These are phyloP conservation scores for Martes flavigula DNA, from an alignment of 2,797 vertebrate genomes.

Conservation along the genomic window DNA sequence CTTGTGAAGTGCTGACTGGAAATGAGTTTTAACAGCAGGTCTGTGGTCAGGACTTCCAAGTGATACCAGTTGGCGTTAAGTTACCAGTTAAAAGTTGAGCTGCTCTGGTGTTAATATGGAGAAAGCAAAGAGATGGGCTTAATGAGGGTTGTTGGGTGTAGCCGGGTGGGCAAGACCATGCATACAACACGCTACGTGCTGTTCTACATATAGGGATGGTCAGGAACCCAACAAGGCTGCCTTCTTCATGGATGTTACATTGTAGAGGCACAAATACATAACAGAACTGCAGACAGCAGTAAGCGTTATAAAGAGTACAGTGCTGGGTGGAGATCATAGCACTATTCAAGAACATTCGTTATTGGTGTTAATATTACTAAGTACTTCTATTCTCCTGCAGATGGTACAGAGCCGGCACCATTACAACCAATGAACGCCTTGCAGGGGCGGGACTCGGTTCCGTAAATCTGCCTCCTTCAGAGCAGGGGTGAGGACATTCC, in stretches of 20 bases:
- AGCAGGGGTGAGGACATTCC: not conserved
- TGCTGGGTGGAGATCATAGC: not conserved
- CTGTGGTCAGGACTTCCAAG: not conserved
- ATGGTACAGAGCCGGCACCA: not conserved
- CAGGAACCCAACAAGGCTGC: not conserved
- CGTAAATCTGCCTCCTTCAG: not conserved
- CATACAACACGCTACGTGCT: fast-evolving
- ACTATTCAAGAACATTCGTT: not conserved
- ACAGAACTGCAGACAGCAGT: not conserved
- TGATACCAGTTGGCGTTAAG: not conserved
- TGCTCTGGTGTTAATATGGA: not conserved
- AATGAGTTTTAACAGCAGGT: not conserved
- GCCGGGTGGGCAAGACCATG: not conserved
- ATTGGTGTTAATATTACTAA: not conserved
- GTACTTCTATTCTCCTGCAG: not conserved
- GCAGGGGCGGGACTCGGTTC: not conserved
- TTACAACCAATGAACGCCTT: not conserved
- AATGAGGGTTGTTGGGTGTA: not conserved
- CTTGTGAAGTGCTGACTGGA: not conserved
- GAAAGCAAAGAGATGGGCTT: not conserved
- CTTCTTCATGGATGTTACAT: not conserved
- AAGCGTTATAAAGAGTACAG: not conserved
- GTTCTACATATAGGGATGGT: not conserved
- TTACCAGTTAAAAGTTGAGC: no score
- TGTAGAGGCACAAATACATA: not conserved